These are phyloP conservation scores for Chelon labrosus DNA, from an alignment of 2,797 vertebrate species.

Conservation along the genomic window DNA sequence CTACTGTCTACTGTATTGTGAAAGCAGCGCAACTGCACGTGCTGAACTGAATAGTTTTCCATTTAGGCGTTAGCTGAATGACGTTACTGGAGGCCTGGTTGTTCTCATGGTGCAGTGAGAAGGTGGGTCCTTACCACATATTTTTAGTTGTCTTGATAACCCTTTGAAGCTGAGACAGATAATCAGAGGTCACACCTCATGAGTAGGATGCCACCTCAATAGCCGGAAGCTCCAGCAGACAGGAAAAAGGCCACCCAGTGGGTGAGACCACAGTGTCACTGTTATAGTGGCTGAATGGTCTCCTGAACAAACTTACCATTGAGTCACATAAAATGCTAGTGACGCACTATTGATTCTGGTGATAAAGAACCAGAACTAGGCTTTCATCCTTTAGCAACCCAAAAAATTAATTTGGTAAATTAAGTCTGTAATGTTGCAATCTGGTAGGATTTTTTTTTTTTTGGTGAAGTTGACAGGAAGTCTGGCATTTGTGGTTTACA, in stretches of 20 bases:
- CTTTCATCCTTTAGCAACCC: too few species aligned
- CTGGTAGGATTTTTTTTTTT: background rate
- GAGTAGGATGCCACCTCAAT: conserved; percentile 81
- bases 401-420: background rate
- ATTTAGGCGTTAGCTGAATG: conserved; percentile 5
- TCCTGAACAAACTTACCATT: conserved; percentile 16
- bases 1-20: background rate
- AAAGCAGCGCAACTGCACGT: background rate
- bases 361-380: too few species aligned
- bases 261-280: conserved; percentile 24
- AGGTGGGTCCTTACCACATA: conserved; percentile 70
- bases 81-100: conserved; percentile 20
- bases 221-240: conserved; percentile 76
- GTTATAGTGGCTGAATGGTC: background rate
- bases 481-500: background rate
- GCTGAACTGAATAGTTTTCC: background rate
- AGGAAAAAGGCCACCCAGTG: conserved; percentile 74
- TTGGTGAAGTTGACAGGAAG: background rate
- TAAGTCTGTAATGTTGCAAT: background rate
- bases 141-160: conserved; percentile 78
- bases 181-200: conserved; percentile 71
- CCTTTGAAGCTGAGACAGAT: conserved; percentile 76
- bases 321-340: background rate
- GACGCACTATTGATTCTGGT: background rate
- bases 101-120: conserved; percentile 33